phyloP scores from a whole-genome alignment of 2,888 invertebrate species.

The Lithophane ornitopus region DNA sequence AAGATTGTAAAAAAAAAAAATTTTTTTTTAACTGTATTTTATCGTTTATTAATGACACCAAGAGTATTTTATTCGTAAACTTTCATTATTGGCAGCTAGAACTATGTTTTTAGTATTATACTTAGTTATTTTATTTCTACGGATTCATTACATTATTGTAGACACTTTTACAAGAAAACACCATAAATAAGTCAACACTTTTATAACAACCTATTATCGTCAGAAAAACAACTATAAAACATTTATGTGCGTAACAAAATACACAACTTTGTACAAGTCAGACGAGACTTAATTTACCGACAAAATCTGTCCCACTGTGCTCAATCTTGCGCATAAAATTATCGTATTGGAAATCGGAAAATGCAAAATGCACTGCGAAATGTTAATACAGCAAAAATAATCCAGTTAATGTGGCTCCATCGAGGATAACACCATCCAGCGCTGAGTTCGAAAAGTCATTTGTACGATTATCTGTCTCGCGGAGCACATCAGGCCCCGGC shows the following conservation, averaged over 20 bases:
- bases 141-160: constrained; percentile 19
- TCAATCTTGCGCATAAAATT: constrained; percentile 58
- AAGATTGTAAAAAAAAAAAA: neutral
- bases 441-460: constrained; percentile 86
- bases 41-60: neutral
- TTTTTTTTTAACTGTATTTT: too few relatives aligned
- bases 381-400: constrained; percentile 62
- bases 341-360: constrained; percentile 62
- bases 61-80: neutral
- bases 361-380: constrained; percentile 57
- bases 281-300: constrained; percentile 42
- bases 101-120: neutral
- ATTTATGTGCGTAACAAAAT: constrained; percentile 40
- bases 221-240: constrained; percentile 61
- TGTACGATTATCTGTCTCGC: constrained; percentile 87
- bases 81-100: neutral
- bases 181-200: constrained; percentile 55
- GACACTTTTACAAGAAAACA: constrained; percentile 37
- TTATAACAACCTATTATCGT: constrained; percentile 50
- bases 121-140: constrained; percentile 12
- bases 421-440: constrained; percentile 76
- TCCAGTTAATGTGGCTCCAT: constrained; percentile 57
- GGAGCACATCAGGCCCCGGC: constrained; percentile 81
- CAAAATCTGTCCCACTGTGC: constrained; percentile 45
- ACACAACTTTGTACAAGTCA: constrained; percentile 22